Conservation (phyloP, 2,888 invertebrate genomes). For the Quadroppia sp. region DNA sequence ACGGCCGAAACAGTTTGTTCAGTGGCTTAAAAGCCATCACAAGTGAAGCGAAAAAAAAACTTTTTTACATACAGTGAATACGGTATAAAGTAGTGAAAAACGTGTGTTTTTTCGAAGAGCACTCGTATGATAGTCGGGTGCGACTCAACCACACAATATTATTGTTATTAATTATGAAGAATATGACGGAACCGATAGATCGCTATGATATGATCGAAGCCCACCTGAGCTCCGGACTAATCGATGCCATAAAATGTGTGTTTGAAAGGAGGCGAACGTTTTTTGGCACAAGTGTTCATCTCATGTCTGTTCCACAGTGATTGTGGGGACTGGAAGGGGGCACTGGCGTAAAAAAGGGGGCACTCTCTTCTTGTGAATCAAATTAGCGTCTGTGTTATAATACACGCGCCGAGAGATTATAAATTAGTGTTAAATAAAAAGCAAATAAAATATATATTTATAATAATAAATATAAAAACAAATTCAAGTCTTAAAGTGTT, state of each 20-base stretch:
- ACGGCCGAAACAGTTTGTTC: conserved; percentile 28
- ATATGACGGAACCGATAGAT: neutral
- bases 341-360: no score
- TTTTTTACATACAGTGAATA: neutral
- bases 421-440: conserved; percentile 14
- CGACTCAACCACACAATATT: neutral
- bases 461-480: conserved; percentile 8
- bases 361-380: neutral
- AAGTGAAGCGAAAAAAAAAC: neutral
- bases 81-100: neutral
- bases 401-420: conserved; percentile 21
- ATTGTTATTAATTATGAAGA: neutral
- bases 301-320: neutral
- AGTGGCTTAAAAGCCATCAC: conserved; percentile 17
- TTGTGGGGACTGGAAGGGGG: neutral
- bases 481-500: conserved; percentile 14
- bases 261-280: conserved; percentile 1
- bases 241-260: neutral
- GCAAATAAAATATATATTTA: neutral
- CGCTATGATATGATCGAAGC: neutral
- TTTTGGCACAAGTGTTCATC: neutral
- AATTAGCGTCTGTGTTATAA: conserved; percentile 16
- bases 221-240: conserved; percentile 9
- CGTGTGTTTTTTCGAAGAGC: neutral
- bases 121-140: neutral